Evolutionary conservation across 2,888 invertebrate genomes (phyloP), one percentile per base, ranked within the genome.

Genomic region (Aelia acuminata): DNA sequence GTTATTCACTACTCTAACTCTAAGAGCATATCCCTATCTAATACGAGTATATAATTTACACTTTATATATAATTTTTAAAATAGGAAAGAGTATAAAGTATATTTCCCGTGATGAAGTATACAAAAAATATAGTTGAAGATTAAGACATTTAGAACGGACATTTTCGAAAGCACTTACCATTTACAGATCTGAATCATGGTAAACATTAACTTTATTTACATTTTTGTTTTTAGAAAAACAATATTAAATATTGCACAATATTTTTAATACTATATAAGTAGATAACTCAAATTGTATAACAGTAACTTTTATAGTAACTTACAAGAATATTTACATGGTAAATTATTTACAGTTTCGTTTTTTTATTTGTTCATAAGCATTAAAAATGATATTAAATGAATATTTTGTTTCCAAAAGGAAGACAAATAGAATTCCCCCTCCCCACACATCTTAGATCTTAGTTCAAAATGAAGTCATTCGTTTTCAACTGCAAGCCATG

Each of bases 251-350:
- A 53, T 53, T 57, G 20, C 26, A 57, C 57, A 57, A 57, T 26
- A 57, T 57, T 57, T 26, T 57, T 57, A 57, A 26, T 26, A 26
- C 26, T 57, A 31, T 13, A 57, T 57, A 57, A 57, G 57, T 57
- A 57, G 57, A 57, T 15, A 57, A 57, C 11, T 26, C 57, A 3
- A 57, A 57, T 26, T 26, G 4, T 26, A 57, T 57, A 57, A 57
- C 63, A 70, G 63, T 70, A 35, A 35, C 63, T 70, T 8, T 20
- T 35, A 18, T 18, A 70, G 1, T 35, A 35, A 35, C 35, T 70
- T 70, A 70, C 11, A 70, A 70, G 63, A 70, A 70, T 80, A 80
- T 80, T 43, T 80, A 80, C 80, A 80, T 80, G 80, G 80, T 80
- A 80, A 47, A 80, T n/a, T 80, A 80, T 80, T 80, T 80, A 80